Evolutionary conservation across 2,888 invertebrate genomes (phyloP).

Genomic region (Rapana venosa): DNA sequence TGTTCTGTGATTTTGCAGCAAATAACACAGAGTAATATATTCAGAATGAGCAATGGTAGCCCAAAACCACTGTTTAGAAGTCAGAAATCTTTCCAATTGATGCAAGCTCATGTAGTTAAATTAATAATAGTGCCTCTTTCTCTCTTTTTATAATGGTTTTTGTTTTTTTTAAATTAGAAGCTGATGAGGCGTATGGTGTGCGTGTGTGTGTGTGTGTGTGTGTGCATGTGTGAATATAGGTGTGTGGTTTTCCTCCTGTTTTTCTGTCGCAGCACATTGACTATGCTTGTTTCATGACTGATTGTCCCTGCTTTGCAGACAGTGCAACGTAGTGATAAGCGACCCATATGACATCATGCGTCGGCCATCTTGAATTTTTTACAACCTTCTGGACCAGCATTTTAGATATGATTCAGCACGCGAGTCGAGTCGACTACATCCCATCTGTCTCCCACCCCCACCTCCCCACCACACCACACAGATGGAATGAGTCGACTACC

Average conservation of each 20-base stretch:
- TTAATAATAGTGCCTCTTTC: no score
- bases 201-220: not conserved
- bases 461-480: constrained; percentile 39
- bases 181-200: not conserved
- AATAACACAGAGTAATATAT: no score
- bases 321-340: constrained; percentile 40
- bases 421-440: constrained; percentile 38
- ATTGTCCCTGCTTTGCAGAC: constrained; percentile 46
- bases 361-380: constrained; percentile 31
- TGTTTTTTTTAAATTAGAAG: no score
- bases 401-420: constrained; percentile 40
- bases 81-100: no score
- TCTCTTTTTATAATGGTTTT: no score
- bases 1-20: no score
- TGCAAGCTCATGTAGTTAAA: no score
- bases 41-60: no score
- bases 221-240: not conserved
- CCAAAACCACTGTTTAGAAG: no score
- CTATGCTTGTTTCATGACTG: constrained; percentile 38
- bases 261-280: not conserved
- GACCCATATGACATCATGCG: constrained; percentile 33
- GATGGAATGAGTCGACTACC: constrained; percentile 46
- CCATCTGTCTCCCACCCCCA: constrained; percentile 42
- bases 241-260: not conserved
- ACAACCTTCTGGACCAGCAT: constrained; percentile 33